Base-by-base conservation (phyloP, 2,888 invertebrate species). In the Athalia rosae region DNA sequence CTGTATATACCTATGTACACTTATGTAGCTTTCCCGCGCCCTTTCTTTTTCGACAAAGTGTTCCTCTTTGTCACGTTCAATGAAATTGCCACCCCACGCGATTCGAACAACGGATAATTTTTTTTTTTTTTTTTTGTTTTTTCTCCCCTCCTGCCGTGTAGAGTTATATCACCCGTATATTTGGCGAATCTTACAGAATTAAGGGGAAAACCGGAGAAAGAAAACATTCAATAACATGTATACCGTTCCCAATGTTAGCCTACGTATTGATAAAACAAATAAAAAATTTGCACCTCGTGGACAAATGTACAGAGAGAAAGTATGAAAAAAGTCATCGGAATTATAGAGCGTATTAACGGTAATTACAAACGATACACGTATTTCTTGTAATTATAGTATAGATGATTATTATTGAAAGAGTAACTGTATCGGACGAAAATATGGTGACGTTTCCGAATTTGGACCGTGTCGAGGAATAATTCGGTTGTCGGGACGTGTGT, bases 41-140 rank as follows among this genome's bases (percentile, higher is more conserved):
- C 5, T 50, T 50, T 67, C 50, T 67, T 28, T 48, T 11, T 67
- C 67, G 67, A 67, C 67, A 67, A 67, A 67, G 43, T 58, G 58
- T 58, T 56, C 43, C 58, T 58, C 69, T 71, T 71, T 71, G 69
- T 71, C 69, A 71, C 69, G 56, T 58, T 71, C 69, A 43, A 58
- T 56, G 69, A 71, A 67, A 67, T 67, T 67, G 48, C 67, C 11
- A 67, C 67, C 11, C 67, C 50, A 28, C 28, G 28, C 28, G 50
- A 67, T 67, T 67, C 64, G 28, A 64, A 64, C 64, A 64, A n/a
- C 47, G 64, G 47, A 64, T 9, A 64, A 13, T 64, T 64, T 6
- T 64, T 56, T 11, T 13, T n/a, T 11, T 56, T 7, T 56, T n/a
- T n/a, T n/a, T n/a, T n/a, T n/a, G n/a, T n/a, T n/a, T n/a, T 28